phyloP scores from a whole-genome alignment of 2,113 vertebrate species.

The Lasiurus cinereus region DNA sequence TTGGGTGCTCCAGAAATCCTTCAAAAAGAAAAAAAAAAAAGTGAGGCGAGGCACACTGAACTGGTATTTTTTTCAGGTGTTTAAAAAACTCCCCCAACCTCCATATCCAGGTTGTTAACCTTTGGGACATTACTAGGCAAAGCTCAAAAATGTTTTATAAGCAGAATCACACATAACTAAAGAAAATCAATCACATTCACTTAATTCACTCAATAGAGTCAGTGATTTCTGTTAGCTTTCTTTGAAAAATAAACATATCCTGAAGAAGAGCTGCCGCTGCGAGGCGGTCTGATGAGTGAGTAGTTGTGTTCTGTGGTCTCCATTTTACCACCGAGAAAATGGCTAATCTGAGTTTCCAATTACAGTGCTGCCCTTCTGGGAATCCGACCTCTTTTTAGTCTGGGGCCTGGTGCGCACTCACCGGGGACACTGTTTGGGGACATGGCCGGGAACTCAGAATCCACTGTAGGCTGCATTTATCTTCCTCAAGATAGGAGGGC shows the following conservation, averaged over 20 bases:
- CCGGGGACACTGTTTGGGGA: background rate
- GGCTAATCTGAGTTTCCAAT: slow-evolving; percentile 69
- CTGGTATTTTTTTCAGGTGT: background rate
- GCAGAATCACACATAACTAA: background rate
- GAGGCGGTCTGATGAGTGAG: background rate
- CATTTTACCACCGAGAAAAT: slow-evolving; percentile 55
- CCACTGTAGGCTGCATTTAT: rapidly evolving
- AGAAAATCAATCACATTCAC: background rate
- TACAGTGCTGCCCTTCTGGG: background rate
- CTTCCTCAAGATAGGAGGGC: background rate
- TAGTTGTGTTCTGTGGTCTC: slow-evolving; percentile 44
- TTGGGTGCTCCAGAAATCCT: background rate
- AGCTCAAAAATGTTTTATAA: background rate
- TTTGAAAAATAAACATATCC: slow-evolving; percentile 53
- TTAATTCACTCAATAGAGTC: background rate
- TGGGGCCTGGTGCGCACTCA: background rate
- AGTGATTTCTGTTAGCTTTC: slow-evolving; percentile 40
- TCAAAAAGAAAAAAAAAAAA: background rate
- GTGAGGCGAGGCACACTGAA: background rate
- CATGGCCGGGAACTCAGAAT: background rate
- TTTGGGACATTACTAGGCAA: background rate
- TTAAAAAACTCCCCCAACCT: background rate
- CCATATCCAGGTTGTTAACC: too few species aligned
- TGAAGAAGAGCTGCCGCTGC: background rate
- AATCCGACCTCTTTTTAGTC: slow-evolving; percentile 37